These are phyloP conservation scores for Archaeoteleia sp. DNA, from an alignment of 2,888 invertebrate genomes.

Conservation along the genomic window DNA sequence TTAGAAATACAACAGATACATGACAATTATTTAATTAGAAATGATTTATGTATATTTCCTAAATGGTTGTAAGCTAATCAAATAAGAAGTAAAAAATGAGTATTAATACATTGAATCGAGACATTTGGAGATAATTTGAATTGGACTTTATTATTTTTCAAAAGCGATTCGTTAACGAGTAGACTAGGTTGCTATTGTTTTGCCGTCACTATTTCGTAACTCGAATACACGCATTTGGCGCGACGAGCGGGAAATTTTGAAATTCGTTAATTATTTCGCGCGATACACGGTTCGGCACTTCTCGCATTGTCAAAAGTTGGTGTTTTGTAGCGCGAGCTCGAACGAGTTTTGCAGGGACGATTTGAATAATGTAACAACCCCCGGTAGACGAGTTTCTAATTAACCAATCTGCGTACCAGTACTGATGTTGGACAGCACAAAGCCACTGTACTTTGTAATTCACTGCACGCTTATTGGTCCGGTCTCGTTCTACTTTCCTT, in stretches of 20 bases:
- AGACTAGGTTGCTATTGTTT: conserved; percentile 28
- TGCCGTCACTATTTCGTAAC: conserved; percentile 41
- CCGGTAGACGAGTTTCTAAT: conserved; percentile 72
- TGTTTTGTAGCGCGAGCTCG: conserved; percentile 66
- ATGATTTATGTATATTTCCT: background rate
- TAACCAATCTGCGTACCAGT: conserved; percentile 65
- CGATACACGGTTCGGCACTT: conserved; percentile 59
- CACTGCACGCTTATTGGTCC: conserved; percentile 60
- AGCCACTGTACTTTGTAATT: conserved; percentile 60
- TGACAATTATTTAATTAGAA: background rate
- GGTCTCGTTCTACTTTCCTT: conserved; percentile 43
- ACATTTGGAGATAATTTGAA: conserved; percentile 11
- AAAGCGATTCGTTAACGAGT: conserved; percentile 49
- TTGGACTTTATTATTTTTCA: conserved; percentile 2
- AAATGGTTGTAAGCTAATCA: no score
- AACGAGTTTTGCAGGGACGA: conserved; percentile 67
- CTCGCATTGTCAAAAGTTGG: conserved; percentile 70
- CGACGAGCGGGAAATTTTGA: conserved; percentile 52
- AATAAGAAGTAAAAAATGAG: background rate
- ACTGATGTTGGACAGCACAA: conserved; percentile 68
- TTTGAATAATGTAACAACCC: conserved; percentile 74
- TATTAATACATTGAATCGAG: conserved; percentile 12
- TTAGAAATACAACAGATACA: no score
- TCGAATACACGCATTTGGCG: conserved; percentile 31
- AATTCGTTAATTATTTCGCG: conserved; percentile 73